Conservation (phyloP, 2,113 vertebrate genomes). For the Onychostoma macrolepis region DNA sequence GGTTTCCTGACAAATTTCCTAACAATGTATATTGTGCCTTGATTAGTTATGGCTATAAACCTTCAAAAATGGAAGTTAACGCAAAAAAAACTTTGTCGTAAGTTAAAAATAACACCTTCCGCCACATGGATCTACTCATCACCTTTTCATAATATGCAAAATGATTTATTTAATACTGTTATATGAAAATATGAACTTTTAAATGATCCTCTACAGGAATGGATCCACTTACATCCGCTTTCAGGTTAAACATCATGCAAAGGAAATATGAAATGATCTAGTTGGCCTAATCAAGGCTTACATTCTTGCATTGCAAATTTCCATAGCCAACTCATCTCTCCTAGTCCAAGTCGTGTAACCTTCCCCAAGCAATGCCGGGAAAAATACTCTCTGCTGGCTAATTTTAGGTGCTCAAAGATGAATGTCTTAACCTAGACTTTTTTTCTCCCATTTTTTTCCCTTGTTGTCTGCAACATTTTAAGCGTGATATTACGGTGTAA, state of each 20-base stretch:
- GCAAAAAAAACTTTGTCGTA: neutral
- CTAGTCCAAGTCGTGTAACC: constrained; percentile 25
- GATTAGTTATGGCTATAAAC: constrained; percentile 15
- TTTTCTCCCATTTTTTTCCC: constrained; percentile 48
- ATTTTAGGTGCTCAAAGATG: constrained; percentile 43
- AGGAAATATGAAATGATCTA: constrained; percentile 29
- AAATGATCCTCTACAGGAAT: constrained; percentile 1
- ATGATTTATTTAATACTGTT: constrained; percentile 24
- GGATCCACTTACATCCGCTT: neutral
- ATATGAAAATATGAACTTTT: constrained; percentile 32
- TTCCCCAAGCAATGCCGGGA: constrained; percentile 35
- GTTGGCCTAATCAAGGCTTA: constrained; percentile 37
- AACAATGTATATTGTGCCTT: constrained; percentile 27
- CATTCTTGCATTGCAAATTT: constrained; percentile 14
- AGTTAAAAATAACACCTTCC: constrained; percentile 64
- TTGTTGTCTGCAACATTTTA: constrained; percentile 67
- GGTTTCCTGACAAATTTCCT: neutral
- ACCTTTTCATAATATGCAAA: constrained; percentile 29
- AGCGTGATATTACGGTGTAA: constrained; percentile 68
- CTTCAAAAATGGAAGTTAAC: neutral
- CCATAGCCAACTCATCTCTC: constrained; percentile 27
- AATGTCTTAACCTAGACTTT: constrained; percentile 35
- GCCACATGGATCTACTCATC: constrained; percentile 58
- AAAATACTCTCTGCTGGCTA: constrained; percentile 40
- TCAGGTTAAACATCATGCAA: constrained; percentile 24